Base-by-base conservation (phyloP, 2,888 invertebrate genomes). In the Bimastos eiseni region DNA sequence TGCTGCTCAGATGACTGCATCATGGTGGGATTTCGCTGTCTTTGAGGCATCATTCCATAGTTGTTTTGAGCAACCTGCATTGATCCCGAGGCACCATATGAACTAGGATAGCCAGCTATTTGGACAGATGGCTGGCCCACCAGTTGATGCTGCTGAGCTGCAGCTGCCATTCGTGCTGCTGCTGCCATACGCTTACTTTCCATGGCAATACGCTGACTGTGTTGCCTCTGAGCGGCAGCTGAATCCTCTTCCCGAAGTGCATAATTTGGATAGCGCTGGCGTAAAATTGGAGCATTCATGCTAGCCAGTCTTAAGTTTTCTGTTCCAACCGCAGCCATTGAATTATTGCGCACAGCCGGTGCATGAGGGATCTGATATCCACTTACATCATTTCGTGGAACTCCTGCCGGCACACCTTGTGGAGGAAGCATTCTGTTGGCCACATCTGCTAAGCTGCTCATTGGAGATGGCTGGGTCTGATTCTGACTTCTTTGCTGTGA, bases 341-440 rank as follows among this genome's bases (percentile, higher is more conserved):
- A 36, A 86, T 37, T 86, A 37, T 34, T 86, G 86, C 86, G 86
- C n/a, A 37, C 86, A 24, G 86, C 36, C 24, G 86, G 86, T 19
- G 86, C 86, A 86, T 37, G 34, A 37, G 86, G 37, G 34, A 86
- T 34, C 86, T 34, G 86, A 33, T 86, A 86, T 86, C 34, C 34
- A 37, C 37, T 17, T 17, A 34, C 86, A 86, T 86, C 86, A 86
- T 86, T 34, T 86, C 86, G 34, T 34, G 86, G 86, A 86, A 86
- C 86, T 36, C 36, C 86, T 30, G 86, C 34, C 36, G 86, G 86
- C 21, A 86, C 33, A 86, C 86, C 36, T 86, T 86, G 86, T 86
- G 86, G 86, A 86, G 86, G 86, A 37, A 86, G 86, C 86, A 86
- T 86, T 86, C 86, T 86, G 36, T 34, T 37, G 37, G 86, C 86